Evolutionary conservation across 2,113 vertebrate genomes (phyloP).

Genomic region (Theropithecus gelada): DNA sequence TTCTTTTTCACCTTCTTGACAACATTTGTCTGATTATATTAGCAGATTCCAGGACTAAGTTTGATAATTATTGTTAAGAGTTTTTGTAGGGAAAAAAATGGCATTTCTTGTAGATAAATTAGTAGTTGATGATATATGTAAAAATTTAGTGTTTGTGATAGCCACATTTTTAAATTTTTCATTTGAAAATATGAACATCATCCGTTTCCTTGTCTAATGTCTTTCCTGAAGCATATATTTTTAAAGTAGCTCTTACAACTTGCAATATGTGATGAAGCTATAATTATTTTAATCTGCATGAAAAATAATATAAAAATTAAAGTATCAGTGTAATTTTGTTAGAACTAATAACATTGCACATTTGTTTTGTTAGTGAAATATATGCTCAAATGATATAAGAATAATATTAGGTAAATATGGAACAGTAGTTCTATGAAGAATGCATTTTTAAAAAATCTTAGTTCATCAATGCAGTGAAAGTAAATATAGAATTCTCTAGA

Average conservation of each 20-base stretch:
- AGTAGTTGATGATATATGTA: neutral
- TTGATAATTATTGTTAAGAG: neutral
- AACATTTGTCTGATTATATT: neutral
- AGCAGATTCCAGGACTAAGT: neutral
- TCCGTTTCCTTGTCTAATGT: neutral
- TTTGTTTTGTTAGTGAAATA: neutral
- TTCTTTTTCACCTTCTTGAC: neutral
- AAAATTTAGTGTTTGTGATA: neutral
- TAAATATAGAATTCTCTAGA: neutral
- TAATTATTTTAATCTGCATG: conserved; percentile 35
- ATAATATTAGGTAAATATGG: neutral
- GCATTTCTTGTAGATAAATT: neutral
- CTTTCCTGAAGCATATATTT: neutral
- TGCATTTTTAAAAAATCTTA: neutral
- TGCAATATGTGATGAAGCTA: neutral
- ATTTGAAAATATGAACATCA: neutral
- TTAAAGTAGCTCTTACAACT: conserved; percentile 29
- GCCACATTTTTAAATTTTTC: neutral
- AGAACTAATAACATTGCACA: neutral
- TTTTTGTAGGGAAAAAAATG: neutral
- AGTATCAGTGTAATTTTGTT: neutral
- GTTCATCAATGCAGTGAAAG: neutral
- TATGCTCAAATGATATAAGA: neutral
- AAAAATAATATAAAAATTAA: conserved; percentile 5
- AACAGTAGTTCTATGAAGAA: neutral